Conservation (phyloP, 1,140 invertebrate species). For the Cardiocondyla obscurior region DNA sequence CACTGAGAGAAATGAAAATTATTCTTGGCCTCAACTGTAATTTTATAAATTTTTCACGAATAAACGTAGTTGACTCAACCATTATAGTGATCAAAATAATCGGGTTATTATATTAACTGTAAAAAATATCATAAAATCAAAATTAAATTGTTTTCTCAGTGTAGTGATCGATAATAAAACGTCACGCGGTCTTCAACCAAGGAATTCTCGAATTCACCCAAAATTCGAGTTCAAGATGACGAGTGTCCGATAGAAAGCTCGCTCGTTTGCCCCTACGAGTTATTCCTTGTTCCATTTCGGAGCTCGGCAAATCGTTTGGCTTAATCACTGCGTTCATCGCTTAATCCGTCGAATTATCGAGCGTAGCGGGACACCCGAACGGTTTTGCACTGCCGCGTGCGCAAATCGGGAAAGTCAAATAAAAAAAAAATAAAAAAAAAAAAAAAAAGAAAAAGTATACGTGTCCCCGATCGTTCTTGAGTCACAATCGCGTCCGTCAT, state of each 20-base stretch:
- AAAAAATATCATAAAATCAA: too few species aligned
- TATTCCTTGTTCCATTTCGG: slow-evolving; percentile 4
- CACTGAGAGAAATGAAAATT: too few species aligned
- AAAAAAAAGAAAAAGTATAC: slow-evolving; percentile 27
- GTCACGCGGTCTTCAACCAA: slow-evolving; percentile 44
- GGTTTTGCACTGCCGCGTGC: background rate
- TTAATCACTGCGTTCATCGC: slow-evolving; percentile 55
- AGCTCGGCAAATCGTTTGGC: slow-evolving; percentile 50
- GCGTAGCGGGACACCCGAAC: background rate
- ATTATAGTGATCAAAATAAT: too few species aligned
- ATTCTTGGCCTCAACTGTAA: too few species aligned
- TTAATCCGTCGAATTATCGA: slow-evolving; percentile 50
- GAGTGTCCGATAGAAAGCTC: slow-evolving; percentile 33
- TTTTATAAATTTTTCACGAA: too few species aligned
- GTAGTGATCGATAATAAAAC: slow-evolving; percentile 57
- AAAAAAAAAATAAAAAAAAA: slow-evolving; percentile 40
- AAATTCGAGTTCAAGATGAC: slow-evolving; percentile 69
- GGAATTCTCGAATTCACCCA: slow-evolving; percentile 56
- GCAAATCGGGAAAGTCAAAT: background rate
- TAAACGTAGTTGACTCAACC: too few species aligned
- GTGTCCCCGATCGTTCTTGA: background rate
- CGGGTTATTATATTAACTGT: too few species aligned
- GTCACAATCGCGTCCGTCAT: slow-evolving; percentile 1
- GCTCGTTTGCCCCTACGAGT: slow-evolving; percentile 42
- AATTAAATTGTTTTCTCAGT: too few species aligned